Base-by-base conservation (phyloP, 2,888 invertebrate genomes). In the Catocala sponsa region DNA sequence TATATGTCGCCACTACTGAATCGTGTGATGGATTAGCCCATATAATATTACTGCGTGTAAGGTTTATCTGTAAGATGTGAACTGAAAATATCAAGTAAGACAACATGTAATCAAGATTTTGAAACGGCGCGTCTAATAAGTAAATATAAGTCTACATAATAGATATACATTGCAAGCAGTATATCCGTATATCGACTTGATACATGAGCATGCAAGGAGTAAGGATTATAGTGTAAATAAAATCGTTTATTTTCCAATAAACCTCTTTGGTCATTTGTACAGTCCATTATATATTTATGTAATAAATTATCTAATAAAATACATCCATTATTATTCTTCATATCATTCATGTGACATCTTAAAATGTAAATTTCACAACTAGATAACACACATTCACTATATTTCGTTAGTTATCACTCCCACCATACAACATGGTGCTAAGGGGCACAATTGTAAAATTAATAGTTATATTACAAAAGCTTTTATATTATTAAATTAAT, bases 261-360 rank as follows among this genome's bases (percentile, higher is more conserved):
- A 67, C 70, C 49, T 56, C 50, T 38, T 51, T 61, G 38, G 25
- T 63, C 13, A 64, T 68, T 48, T 38, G 59, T 59, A 66, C 54
- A 68, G 59, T 71, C 41, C 52, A 77, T 65, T 63, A 72, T 70
- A 41, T 43, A 57, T 54, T 72, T 66, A 78, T 69, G 57, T 65
- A 74, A 74, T 74, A 65, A 74, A 77, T 75, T 72, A 63, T 69
- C 51, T 65, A 57, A 64, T 63, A 52, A 50, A 55, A 59, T 69
- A 65, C 56, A 69, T 62, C 55, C 12, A 63, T 55, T 62, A 62
- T 55, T 7, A 38, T 38, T 38, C 35, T 38, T 59, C 12, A 38
- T 76, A 65, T 71, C 43, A 38, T 38, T 38, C 9, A 38, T 38
- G 35, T 38, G 6, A 38, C 35, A 38, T 38, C 9, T 7, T 4